Percentiles rank a stretch among this genome's conserved stretches.
Conservation (phyloP, 2,888 invertebrate genomes). For the Gisinianus flammeolus region DNA sequence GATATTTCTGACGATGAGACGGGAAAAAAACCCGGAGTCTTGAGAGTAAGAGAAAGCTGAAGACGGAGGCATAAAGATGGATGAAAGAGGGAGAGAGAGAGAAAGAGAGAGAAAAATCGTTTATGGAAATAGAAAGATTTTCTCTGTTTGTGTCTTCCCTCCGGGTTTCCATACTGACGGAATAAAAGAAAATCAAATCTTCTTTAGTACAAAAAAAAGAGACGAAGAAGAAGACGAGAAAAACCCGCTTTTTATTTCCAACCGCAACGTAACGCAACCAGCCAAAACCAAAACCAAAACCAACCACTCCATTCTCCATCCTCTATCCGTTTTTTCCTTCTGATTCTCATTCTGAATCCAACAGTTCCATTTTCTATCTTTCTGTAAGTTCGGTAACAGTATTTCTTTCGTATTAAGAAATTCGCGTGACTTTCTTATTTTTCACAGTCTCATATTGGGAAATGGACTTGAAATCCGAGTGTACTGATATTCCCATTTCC, state of each 20-base stretch:
- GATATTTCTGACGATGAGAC: too few species aligned
- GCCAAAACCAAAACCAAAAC: too few species aligned
- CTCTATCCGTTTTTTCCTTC: neutral
- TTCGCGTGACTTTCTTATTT: neutral
- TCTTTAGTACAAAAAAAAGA: slow-evolving; percentile 1
- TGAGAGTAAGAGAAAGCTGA: neutral
- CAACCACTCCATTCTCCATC: slow-evolving; percentile 4
- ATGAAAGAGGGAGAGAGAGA: neutral
- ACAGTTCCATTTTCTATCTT: neutral
- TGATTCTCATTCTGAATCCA: neutral
- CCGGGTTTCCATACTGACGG: neutral
- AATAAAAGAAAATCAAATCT: slow-evolving; percentile 30
- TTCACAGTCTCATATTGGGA: too few species aligned
- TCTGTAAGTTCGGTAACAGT: neutral
- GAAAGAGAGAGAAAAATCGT: slow-evolving; percentile 11
- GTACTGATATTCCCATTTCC: too few species aligned
- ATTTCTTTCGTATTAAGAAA: too few species aligned
- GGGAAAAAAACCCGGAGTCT: too few species aligned
- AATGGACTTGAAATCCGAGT: too few species aligned
- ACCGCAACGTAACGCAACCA: neutral
- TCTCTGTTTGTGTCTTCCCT: slow-evolving; percentile 23
- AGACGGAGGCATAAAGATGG: too few species aligned
- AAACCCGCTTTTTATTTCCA: slow-evolving; percentile 12
- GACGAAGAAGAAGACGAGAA: slow-evolving; percentile 16
- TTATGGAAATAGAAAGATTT: slow-evolving; percentile 31